A percentile compares a stretch with the other conserved stretches of the same genome.
These are phyloP conservation scores for Pachyrhynchus sulphureomaculatus DNA, from an alignment of 1,140 invertebrate species.

Conservation along the genomic window DNA sequence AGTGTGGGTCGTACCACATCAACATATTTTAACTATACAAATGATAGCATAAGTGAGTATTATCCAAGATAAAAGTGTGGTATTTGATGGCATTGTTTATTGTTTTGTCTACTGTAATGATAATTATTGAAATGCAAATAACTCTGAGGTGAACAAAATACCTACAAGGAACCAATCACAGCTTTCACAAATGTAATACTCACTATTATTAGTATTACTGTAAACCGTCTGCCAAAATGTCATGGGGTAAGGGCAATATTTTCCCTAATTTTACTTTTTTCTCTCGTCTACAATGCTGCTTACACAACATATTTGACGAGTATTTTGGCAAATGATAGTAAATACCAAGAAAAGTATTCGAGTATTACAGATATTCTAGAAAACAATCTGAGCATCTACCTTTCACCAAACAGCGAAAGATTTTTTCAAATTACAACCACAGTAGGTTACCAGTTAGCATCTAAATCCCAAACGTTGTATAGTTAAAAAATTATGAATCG, in stretches of 20 bases:
- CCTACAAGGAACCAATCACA: background rate
- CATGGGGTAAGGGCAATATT: slow-evolving; percentile 2
- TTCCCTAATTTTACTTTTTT: slow-evolving; percentile 15
- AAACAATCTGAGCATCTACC: slow-evolving; percentile 6
- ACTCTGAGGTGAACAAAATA: background rate
- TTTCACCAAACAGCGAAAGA: slow-evolving; percentile 9
- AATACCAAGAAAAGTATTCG: slow-evolving; percentile 13
- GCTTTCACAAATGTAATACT: background rate
- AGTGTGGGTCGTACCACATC: slow-evolving; percentile 18
- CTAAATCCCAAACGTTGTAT: background rate
- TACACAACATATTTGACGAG: slow-evolving; percentile 21
- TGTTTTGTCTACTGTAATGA: background rate
- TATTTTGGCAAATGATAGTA: slow-evolving; percentile 1
- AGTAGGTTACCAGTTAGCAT: background rate
- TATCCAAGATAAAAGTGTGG: slow-evolving; percentile 15
- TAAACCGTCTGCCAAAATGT: slow-evolving; percentile 9
- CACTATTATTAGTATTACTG: slow-evolving; percentile 2
- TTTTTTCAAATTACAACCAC: slow-evolving; percentile 7
- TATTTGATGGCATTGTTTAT: background rate
- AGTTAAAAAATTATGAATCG: background rate
- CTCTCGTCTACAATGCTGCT: slow-evolving; percentile 7
- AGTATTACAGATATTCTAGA: slow-evolving; percentile 1
- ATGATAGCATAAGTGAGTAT: background rate
- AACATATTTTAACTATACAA: slow-evolving; percentile 10
- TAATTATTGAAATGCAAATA: slow-evolving; percentile 1